Conservation (phyloP, 2,888 invertebrate species). For the Erebia ligea region DNA sequence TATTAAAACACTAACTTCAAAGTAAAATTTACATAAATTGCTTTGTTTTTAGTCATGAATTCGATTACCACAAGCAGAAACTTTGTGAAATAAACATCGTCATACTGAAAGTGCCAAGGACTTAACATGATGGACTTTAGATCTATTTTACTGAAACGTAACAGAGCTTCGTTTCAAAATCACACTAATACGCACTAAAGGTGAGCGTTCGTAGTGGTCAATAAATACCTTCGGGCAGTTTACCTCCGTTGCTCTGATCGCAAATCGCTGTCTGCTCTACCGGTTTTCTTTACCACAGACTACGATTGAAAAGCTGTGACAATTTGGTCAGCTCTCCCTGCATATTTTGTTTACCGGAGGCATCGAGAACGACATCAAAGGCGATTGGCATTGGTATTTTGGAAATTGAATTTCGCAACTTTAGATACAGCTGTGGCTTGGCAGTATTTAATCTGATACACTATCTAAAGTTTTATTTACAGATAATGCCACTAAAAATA, state of each 20-base stretch:
- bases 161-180: no score
- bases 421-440: background rate
- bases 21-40: no score
- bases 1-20: no score
- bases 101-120: no score
- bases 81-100: no score
- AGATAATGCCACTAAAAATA: no score
- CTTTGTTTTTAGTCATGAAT: no score
- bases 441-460: no score
- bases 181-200: background rate
- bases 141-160: no score
- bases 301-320: slow-evolving; percentile 1
- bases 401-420: background rate
- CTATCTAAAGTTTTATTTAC: no score
- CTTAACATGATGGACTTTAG: no score
- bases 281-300: background rate
- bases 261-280: background rate
- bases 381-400: background rate
- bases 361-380: slow-evolving; percentile 8
- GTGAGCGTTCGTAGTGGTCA: slow-evolving; percentile 2
- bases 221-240: slow-evolving; percentile 14
- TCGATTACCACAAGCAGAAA: no score
- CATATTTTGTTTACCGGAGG: background rate
- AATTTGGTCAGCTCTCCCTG: background rate
- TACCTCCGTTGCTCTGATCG: slow-evolving; percentile 12